Conservation (phyloP, 2,113 vertebrate genomes). For the Albula glossodonta region DNA sequence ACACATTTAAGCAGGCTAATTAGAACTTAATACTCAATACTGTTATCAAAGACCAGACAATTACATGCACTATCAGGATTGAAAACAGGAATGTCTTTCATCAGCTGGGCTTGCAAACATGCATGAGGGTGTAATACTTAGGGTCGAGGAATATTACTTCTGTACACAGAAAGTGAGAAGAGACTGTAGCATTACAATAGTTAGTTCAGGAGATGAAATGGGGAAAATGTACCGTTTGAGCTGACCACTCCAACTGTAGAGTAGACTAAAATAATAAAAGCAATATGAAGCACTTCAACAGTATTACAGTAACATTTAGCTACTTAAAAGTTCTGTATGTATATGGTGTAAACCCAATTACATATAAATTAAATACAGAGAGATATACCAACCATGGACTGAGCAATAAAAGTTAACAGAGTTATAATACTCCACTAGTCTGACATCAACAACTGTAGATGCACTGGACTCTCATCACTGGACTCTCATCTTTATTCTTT, state of each 20-base stretch:
- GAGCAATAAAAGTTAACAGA: background rate
- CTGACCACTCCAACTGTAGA: no score
- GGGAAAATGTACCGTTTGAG: no score
- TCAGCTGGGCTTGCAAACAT: background rate
- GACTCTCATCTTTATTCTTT: no score
- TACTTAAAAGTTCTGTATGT: no score
- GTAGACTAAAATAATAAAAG: no score
- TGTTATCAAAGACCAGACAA: background rate
- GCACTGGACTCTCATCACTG: background rate
- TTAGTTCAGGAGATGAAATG: no score
- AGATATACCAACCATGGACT: background rate
- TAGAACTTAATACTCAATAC: background rate
- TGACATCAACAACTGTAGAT: background rate
- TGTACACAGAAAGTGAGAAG: background rate
- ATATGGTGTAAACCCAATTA: no score
- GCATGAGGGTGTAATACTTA: no score
- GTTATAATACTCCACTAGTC: background rate
- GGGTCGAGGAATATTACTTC: background rate
- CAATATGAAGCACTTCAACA: no score
- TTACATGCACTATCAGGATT: background rate
- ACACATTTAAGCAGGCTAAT: background rate
- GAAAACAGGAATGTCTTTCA: background rate
- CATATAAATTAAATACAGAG: no score
- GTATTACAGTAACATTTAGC: no score
- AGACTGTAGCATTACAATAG: no score